phyloP scores from a whole-genome alignment of 1,140 invertebrate genomes.

The Hypothenemus hampei region DNA sequence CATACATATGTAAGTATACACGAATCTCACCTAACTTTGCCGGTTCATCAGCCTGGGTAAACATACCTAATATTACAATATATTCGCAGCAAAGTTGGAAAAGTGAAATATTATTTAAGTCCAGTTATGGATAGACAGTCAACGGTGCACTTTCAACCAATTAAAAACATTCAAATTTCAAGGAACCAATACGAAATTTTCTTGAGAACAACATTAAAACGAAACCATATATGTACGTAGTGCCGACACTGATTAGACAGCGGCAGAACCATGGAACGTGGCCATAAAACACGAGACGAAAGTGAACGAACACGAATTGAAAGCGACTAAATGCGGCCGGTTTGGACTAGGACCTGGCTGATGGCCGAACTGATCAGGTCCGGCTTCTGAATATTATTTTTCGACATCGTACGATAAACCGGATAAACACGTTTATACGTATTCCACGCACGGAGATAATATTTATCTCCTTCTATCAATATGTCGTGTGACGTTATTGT shows the following conservation, averaged over 20 bases:
- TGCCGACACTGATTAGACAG: slow-evolving; percentile 17
- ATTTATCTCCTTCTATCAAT: too few species aligned
- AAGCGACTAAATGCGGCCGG: slow-evolving; percentile 23
- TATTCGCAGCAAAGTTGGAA: neutral
- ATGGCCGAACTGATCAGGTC: slow-evolving; percentile 22
- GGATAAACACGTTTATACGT: too few species aligned
- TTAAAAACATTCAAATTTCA: slow-evolving; percentile 3
- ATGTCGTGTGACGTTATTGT: too few species aligned
- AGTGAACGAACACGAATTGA: slow-evolving; percentile 16
- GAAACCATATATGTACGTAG: slow-evolving; percentile 12
- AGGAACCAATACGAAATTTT: too few species aligned
- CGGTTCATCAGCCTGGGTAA: slow-evolving; percentile 18
- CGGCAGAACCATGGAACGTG: slow-evolving; percentile 4
- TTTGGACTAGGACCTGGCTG: slow-evolving; percentile 17
- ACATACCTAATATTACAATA: slow-evolving; percentile 6
- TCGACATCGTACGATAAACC: too few species aligned
- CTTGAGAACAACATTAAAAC: slow-evolving; percentile 26
- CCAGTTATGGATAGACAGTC: too few species aligned
- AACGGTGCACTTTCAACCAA: slow-evolving; percentile 2
- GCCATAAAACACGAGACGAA: slow-evolving; percentile 4
- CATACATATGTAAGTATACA: too few species aligned
- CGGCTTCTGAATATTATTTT: too few species aligned
- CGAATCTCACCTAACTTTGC: slow-evolving; percentile 19
- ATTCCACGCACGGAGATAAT: too few species aligned
- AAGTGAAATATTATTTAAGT: too few species aligned